These are phyloP conservation scores for Megamerina dolium DNA, from an alignment of 2,888 invertebrate species.

Conservation along the genomic window DNA sequence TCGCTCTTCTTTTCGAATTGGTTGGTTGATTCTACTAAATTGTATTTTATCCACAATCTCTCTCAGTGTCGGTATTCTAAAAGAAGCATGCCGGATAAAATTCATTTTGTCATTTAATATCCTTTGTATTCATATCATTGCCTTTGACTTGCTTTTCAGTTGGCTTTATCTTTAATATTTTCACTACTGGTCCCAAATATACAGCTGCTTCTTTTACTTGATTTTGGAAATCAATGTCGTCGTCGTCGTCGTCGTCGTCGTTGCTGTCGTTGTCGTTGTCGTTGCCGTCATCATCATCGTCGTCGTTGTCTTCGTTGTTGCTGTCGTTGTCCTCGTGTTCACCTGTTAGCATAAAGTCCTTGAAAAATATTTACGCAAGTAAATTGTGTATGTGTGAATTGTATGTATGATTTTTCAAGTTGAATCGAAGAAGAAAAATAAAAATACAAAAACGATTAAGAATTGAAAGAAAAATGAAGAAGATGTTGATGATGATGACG, in stretches of 20 bases:
- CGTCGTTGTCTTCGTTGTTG: constrained; percentile 10
- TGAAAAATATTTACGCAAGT: constrained; percentile 32
- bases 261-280: constrained; percentile 30
- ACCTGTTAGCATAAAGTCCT: constrained; percentile 44
- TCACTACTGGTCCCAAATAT: neutral
- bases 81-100: constrained; percentile 1
- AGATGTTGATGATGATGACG: too few relatives aligned
- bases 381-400: neutral
- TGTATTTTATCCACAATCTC: too few relatives aligned
- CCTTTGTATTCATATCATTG: neutral
- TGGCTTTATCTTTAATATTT: constrained; percentile 4
- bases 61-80: too few relatives aligned
- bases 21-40: too few relatives aligned
- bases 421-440: too few relatives aligned
- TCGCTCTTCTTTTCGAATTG: too few relatives aligned
- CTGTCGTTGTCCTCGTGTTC: constrained; percentile 29
- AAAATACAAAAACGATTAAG: too few relatives aligned
- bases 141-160: too few relatives aligned
- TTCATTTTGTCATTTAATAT: neutral
- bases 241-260: constrained; percentile 10
- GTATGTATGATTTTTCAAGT: too few relatives aligned
- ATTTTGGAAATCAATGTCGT: constrained; percentile 17
- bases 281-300: constrained; percentile 18
- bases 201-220: constrained; percentile 6
- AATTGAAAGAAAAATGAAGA: too few relatives aligned